These are phyloP conservation scores for Coracopsis vasa DNA, from an alignment of 2,113 vertebrate species.

Conservation along the genomic window DNA sequence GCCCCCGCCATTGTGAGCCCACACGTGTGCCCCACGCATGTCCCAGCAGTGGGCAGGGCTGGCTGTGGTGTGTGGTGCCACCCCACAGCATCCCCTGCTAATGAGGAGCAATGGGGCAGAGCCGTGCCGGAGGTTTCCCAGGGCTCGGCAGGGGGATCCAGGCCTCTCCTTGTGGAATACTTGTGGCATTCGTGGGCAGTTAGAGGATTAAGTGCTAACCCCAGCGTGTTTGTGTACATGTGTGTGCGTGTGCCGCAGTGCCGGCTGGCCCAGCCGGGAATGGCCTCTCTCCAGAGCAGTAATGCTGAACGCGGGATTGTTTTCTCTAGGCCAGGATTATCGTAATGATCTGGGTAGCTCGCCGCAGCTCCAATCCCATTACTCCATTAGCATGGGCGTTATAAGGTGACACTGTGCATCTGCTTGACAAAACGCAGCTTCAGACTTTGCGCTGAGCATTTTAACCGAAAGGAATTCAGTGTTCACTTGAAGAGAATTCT, in stretches of 20 bases:
- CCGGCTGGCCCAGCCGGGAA: background rate
- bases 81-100: background rate
- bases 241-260: background rate
- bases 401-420: conserved; percentile 21
- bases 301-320: background rate
- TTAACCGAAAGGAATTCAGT: conserved; percentile 16
- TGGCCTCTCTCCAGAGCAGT: conserved; percentile 32
- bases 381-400: conserved; percentile 16
- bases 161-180: background rate
- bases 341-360: background rate
- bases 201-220: background rate
- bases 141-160: background rate
- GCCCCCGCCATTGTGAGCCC: accelerated
- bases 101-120: background rate
- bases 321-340: conserved; percentile 32
- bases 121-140: accelerated
- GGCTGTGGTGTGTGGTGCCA: background rate
- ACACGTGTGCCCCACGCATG: background rate
- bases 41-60: background rate
- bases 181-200: background rate
- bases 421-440: conserved; percentile 58
- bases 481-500: conserved; percentile 39
- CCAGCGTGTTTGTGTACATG: accelerated
- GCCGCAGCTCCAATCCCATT: conserved; percentile 8
- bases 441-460: background rate